Evolutionary conservation across 2,797 vertebrate genomes (phyloP).

Genomic region (Gymnopithys bicolor): DNA sequence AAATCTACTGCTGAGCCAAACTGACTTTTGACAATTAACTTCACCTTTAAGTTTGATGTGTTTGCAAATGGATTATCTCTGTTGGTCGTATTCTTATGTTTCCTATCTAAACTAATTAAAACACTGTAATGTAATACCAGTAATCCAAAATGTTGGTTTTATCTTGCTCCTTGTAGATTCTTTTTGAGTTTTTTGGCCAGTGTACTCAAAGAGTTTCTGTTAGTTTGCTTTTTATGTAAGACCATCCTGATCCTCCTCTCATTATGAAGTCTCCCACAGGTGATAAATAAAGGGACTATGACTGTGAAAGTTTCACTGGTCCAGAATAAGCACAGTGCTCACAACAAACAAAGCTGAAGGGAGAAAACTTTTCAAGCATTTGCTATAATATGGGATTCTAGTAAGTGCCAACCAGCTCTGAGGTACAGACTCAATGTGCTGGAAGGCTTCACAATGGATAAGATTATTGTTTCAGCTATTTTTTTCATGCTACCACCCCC

Average conservation of each 20-base stretch:
- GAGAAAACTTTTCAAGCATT: not conserved
- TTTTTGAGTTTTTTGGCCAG: not conserved
- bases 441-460: not conserved
- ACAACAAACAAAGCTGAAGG: not conserved
- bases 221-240: not conserved
- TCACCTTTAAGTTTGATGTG: not conserved
- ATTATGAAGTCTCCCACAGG: not conserved
- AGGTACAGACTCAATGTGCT: not conserved
- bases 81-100: not conserved
- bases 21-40: not conserved
- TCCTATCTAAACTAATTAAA: not conserved
- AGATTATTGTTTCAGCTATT: not conserved
- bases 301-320: not conserved
- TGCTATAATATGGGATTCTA: not conserved
- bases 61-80: not conserved
- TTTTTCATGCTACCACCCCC: not conserved
- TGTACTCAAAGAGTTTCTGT: not conserved
- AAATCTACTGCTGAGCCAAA: not conserved
- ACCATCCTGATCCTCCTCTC: accelerated
- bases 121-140: not conserved
- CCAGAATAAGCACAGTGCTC: not conserved
- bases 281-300: not conserved
- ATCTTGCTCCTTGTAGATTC: not conserved
- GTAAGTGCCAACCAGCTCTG: not conserved
- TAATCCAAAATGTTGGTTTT: not conserved